A percentile compares a stretch with the other conserved stretches of the same genome.
Evolutionary conservation across 2,888 invertebrate species (phyloP).

Genomic region (Colostygia pectinataria): DNA sequence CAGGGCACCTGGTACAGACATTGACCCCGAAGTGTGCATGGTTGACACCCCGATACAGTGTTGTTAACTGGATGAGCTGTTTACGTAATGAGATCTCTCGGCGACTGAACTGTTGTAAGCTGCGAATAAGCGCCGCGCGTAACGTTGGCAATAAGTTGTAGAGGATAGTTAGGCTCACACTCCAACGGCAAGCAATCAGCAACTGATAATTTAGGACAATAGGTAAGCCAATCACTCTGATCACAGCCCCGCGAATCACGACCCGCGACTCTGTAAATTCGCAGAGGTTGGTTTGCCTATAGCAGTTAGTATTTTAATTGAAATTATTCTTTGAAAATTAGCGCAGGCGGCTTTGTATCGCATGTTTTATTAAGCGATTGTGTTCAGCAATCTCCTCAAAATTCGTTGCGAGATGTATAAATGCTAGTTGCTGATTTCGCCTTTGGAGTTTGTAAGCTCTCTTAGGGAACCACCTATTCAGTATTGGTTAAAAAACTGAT

Average conservation of each 20-base stretch:
- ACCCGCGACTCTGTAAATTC: too few species aligned
- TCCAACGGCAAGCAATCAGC: constrained; percentile 15
- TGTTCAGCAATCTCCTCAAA: neutral
- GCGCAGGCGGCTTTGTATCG: neutral
- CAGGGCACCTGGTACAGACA: constrained; percentile 83
- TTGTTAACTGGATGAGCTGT: constrained; percentile 12
- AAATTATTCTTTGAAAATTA: neutral
- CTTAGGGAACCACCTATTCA: constrained; percentile 61
- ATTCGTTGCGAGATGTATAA: constrained; percentile 20
- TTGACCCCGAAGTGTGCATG: constrained; percentile 53
- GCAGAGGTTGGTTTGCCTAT: too few species aligned
- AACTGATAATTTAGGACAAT: neutral
- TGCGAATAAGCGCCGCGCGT: constrained; percentile 48
- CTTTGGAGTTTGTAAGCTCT: constrained; percentile 16
- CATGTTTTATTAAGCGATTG: constrained; percentile 6
- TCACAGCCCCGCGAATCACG: too few species aligned
- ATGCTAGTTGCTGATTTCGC: constrained; percentile 18
- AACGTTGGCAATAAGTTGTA: constrained; percentile 75
- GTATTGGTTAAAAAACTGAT: constrained; percentile 76
- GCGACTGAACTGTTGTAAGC: constrained; percentile 49
- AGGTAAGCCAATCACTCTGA: too few species aligned
- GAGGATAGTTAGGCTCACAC: constrained; percentile 55
- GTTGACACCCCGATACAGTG: constrained; percentile 8
- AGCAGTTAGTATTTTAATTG: too few species aligned
- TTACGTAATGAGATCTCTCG: constrained; percentile 53